These are phyloP conservation scores for Aurelia aurita complex sp. Pacific DNA, from an alignment of 30 jellyfish, hydroid and myxozoan genomes.

Conservation along the genomic window DNA sequence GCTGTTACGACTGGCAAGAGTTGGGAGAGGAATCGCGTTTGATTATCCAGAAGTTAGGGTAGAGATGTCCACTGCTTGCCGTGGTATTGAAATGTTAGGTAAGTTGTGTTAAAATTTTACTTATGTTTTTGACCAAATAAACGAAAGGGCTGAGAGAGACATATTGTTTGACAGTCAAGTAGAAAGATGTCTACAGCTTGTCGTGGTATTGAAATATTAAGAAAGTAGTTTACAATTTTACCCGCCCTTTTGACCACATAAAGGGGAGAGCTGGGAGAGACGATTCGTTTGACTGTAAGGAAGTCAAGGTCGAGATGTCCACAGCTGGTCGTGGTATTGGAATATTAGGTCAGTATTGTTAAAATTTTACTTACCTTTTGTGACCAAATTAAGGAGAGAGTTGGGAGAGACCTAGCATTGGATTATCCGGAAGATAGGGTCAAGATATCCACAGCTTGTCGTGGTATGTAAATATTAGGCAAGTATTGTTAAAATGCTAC, in stretches of 20 bases:
- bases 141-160: slow-evolving; percentile 51
- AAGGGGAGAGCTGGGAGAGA: too few relatives aligned
- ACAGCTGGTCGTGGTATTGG: slow-evolving; percentile 58
- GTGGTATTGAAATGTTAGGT: slow-evolving; percentile 62
- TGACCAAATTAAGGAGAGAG: slow-evolving; percentile 1
- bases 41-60: slow-evolving; percentile 68
- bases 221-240: not conserved
- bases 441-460: slow-evolving; percentile 62
- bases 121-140: too few relatives aligned
- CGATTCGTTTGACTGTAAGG: slow-evolving; percentile 3
- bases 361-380: too few relatives aligned
- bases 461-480: slow-evolving; percentile 52
- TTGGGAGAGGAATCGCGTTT: slow-evolving; percentile 67
- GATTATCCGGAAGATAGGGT: slow-evolving; percentile 59
- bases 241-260: too few relatives aligned
- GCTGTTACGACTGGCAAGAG: slow-evolving; percentile 34
- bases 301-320: slow-evolving; percentile 51
- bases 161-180: slow-evolving; percentile 28
- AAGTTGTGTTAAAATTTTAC: not conserved
- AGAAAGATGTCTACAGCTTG: slow-evolving; percentile 54
- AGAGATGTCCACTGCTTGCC: slow-evolving; percentile 68
- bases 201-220: slow-evolving; percentile 43
- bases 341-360: slow-evolving; percentile 34
- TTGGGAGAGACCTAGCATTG: slow-evolving; percentile 55
- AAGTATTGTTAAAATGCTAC: not conserved